Percentiles rank a stretch among this genome's conserved stretches.
These are phyloP conservation scores for Barypeithes pellucidus DNA, from an alignment of 2,888 invertebrate genomes.

Conservation along the genomic window DNA sequence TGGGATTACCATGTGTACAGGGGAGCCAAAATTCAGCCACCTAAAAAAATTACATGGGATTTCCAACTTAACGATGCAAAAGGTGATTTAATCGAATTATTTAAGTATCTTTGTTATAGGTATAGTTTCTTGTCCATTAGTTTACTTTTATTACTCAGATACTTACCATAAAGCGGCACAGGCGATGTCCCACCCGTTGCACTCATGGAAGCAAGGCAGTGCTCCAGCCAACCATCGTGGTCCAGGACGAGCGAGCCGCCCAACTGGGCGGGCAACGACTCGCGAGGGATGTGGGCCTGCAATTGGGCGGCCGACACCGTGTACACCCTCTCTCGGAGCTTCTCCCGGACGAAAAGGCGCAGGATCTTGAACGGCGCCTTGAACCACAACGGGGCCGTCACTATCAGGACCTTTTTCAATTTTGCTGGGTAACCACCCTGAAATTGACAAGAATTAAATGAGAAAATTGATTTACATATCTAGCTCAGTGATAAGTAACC, in stretches of 20 bases:
- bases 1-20: no score
- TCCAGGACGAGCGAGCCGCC: constrained; percentile 91
- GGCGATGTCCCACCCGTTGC: constrained; percentile 72
- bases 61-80: no score
- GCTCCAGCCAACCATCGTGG: constrained; percentile 91
- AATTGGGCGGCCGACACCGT: constrained; percentile 95
- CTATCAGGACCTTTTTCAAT: constrained; percentile 96
- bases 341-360: constrained; percentile 94
- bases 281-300: constrained; percentile 89
- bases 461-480: no score
- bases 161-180: constrained; percentile 66
- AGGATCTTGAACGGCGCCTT: constrained; percentile 98
- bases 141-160: no score
- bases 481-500: no score
- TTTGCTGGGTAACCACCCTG: constrained; percentile 98
- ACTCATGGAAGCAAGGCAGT: constrained; percentile 81
- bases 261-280: constrained; percentile 89
- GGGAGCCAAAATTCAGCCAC: no score
- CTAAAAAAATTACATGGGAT: no score
- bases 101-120: no score
- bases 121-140: no score
- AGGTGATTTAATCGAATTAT: no score
- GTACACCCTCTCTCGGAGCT: constrained; percentile 94
- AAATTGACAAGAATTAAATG: constrained; percentile 55
- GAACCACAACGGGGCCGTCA: constrained; percentile 98